Base-by-base conservation (phyloP, 2,888 invertebrate species). In the Chloromyia formosa region DNA sequence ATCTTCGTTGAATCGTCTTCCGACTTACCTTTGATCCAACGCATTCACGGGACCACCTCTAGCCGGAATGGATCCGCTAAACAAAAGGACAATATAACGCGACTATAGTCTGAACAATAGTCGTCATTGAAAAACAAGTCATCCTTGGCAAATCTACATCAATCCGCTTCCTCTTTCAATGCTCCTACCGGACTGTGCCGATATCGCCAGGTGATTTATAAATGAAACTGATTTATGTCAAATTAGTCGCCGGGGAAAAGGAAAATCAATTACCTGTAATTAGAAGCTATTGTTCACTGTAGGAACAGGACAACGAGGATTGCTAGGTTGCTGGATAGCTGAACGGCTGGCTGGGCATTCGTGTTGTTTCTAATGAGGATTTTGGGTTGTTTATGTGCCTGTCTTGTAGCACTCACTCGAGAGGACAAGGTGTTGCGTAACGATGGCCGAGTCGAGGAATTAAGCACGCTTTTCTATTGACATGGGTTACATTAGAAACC, bases 171-270 rank as follows among this genome's bases (percentile, higher is more conserved):
- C 27, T 2, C n/a, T n/a, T n/a, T n/a, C n/a, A n/a, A n/a, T n/a
- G n/a, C n/a, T n/a, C 27, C 27, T 2, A 7, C 27, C 27, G 27
- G 27, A 7, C 2, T 35, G 27, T 35, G 27, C 27, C 27, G 49
- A 49, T 23, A 66, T 20, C 49, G 45, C 12, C 66, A 49, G 66
- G 66, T 49, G 66, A 66, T 66, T 66, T 66, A 49, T 49, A 71
- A 58, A 56, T 71, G 56, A 71, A 71, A 35, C 71, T 71, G 71
- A 71, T 71, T 71, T 71, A 71, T 71, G 58, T 58, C 71, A 40
- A 71, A 71, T 71, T 58, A 42, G 71, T 40, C 58, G 20, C 27
- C 22, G 54, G 42, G 35, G 58, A 18, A 49, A 49, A 49, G 71
- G 42, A 58, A 71, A 58, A 71, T 71, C 71, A 71, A 71, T 71